Evolutionary conservation across 2,888 invertebrate species (phyloP).

Genomic region (Isotomurus palustris): DNA sequence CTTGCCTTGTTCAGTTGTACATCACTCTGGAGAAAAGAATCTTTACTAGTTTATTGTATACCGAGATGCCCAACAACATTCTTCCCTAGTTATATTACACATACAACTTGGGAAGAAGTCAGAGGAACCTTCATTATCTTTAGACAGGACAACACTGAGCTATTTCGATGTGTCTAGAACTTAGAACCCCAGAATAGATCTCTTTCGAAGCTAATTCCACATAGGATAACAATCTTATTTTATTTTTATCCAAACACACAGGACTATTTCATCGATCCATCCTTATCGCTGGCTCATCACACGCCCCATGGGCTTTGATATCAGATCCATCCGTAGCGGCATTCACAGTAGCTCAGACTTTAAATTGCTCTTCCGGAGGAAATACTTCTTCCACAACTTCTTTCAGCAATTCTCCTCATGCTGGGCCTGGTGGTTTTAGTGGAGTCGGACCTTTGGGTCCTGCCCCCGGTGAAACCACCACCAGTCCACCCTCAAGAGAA

Average conservation of each 20-base stretch:
- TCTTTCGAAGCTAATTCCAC: not conserved
- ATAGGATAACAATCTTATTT: conserved; percentile 2
- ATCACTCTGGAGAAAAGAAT: not conserved
- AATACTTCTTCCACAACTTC: conserved; percentile 26
- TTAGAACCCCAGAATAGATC: too few species aligned
- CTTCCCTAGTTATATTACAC: too few species aligned
- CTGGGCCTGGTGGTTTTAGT: conserved; percentile 13
- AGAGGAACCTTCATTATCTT: too few species aligned
- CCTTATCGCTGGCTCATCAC: conserved; percentile 70
- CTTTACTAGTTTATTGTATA: too few species aligned
- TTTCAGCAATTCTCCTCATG: conserved; percentile 6
- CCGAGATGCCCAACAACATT: too few species aligned
- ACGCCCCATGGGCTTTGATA: conserved; percentile 70
- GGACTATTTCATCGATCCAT: conserved; percentile 70
- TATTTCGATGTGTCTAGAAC: too few species aligned
- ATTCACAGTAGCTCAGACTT: conserved; percentile 52
- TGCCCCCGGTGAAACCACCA: conserved; percentile 25
- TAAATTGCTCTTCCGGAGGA: conserved; percentile 42
- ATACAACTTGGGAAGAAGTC: too few species aligned
- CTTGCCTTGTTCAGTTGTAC: conserved; percentile 2
- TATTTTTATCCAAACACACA: conserved; percentile 48
- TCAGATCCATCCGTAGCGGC: conserved; percentile 58
- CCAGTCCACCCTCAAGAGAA: conserved; percentile 31
- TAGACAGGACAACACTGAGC: too few species aligned
- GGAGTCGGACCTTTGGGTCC: not conserved